Evolutionary conservation across 2,888 invertebrate genomes (phyloP), one percentile per base, ranked within the genome.

Genomic region (Eustalomyia histrio): DNA sequence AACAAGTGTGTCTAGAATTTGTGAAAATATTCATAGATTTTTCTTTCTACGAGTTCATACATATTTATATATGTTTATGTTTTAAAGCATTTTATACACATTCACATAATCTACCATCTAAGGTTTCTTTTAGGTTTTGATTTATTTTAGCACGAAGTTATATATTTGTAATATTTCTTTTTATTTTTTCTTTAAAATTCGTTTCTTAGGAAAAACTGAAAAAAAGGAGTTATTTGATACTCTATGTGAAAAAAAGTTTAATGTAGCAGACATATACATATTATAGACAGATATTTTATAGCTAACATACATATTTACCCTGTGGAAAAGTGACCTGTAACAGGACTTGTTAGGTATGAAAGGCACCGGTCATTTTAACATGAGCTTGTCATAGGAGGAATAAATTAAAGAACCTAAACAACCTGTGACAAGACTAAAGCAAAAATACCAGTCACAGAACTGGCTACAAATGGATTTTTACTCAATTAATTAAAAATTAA

Each of bases 61-160:
- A 29, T 29, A 29, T 29, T 29, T 29, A 6, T 29, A 29, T 29
- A 29, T 12, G 39, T 39, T 39, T 29, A 29, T 39, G 39, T 39
- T 10, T 39, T 10, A 12, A 39, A 39, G 12, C 12, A 39, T 39
- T 39, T 39, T 39, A 7, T 39, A 39, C 39, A 39, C 7, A n/a
- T 58, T 12, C 12, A 35, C 17, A 58, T 35, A 47, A 47, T 47
- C 43, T 47, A n/a, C 43, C 29, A 43, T 43, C 29, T 57, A 57
- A 43, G 55, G 57, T 57, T 68, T 68, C 57, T 43, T n/a, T n/a
- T 17, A 14, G 14, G 29, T 17, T 57, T 57, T 68, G 43, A 68
- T 57, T 57, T 57, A 68, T 43, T 68, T 68, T 9, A 65, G 33
- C 14, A 33, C 35, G 33, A 65, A 10, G 29, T 17, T 63, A 16